Evolutionary conservation across 2,888 invertebrate genomes (phyloP), one percentile per base, ranked within the genome.

Genomic region (Thera britannica): DNA sequence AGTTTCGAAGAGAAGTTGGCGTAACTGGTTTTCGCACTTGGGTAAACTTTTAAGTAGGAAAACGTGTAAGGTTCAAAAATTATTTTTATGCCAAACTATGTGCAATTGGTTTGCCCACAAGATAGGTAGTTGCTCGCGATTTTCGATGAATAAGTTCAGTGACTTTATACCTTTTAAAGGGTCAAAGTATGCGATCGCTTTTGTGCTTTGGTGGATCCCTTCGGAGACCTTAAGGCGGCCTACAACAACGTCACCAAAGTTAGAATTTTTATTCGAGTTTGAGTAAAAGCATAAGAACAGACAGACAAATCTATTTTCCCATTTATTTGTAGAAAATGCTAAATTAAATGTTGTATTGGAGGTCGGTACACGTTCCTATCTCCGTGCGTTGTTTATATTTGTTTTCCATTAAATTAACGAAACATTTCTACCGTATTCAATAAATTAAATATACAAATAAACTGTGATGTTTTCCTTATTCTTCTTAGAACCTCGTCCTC

Each of bases 401-500:
- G 92, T 92, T 92, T 91, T 90, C 88, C 90, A 90, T 90, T 90
- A 86, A 85, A 88, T 89, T 88, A 91, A 91, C 89, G 89, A 92
- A 91, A 85, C 93, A 93, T 93, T 93, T 93, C 93, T 93, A 93
- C 93, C 93, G 90, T 93, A 93, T 90, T 93, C 93, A 93, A 93
- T 93, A 93, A 93, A 93, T 92, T 93, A 93, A 93, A 92, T 93
- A 93, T 93, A 93, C 92, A 93, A 93, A 88, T 88, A 87, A 65
- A 75, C 67, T 68, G 56, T 62, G 49, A 59, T 61, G 72, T 77
- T 78, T 79, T 78, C 68, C 67, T 76, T 75, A n/a, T 44, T 34
- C 23, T 34, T 34, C 34, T 9, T 7, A 46, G 9, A 46, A 46
- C 23, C 23, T 23, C 23, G 23, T 5, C 41, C 41, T 41, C 41